Evolutionary conservation across 2,113 vertebrate species (phyloP), one percentile per base, ranked within the genome.

Genomic region (Semnornis frantzii): DNA sequence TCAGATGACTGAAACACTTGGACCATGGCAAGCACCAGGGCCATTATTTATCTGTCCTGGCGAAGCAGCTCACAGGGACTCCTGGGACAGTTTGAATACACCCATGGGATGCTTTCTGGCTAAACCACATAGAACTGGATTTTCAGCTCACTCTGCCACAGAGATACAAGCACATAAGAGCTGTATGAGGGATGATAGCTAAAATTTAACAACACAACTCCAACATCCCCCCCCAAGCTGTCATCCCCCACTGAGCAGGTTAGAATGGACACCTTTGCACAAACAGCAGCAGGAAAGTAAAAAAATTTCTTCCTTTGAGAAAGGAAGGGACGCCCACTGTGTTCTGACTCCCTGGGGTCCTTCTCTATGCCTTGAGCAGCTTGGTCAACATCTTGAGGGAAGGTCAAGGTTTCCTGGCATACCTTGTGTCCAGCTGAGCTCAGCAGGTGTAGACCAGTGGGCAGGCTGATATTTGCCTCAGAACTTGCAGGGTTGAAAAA

Each of bases 11-110:
- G n/a, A 68, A 50, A 44, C 6, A 0, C 10, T 5, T 8, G 46
- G 69, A 24, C 8, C 7, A 1, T 0, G 2, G n/a, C 34, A 57
- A 57, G 15, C 37, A 68, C 34, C 11, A 30, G 3, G 3, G 12
- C 4, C 30, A 10, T 8, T 18, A 3, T 3, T 27, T 19, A 8
- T 34, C 27, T 79, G 20, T 12, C 69, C 50, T 5, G 5, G 10
- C 5, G 73, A 48, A 17, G 16, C 52, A 37, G 48, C 68, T 70
- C 68, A 21, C 3, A 0, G 54, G 6, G 37, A 8, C 33, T 37
- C 58, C 54, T 0, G 2, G 33, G 23, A 28, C n/a, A 3, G 14
- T 4, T 72, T 30, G 57, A n/a, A 23, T 31, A 39, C 63, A 15
- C 0, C 37, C 21, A 48, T 11, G 58, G 3, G 21, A 5, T 2